phyloP scores from a whole-genome alignment of 2,888 invertebrate species.

The Kryphioiulus occultus region DNA sequence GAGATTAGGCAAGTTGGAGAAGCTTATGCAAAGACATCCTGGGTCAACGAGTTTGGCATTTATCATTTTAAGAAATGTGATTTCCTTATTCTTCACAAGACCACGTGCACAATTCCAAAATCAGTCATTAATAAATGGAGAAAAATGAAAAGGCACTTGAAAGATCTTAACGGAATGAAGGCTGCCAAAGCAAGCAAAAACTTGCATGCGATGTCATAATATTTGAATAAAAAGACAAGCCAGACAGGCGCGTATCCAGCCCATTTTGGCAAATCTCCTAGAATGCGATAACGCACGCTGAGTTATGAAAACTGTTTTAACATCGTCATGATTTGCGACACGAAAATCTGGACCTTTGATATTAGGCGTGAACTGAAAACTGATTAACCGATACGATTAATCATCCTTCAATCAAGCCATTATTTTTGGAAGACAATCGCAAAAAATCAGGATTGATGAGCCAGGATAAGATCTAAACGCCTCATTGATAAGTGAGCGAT shows the following conservation, averaged over 20 bases:
- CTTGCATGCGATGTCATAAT: neutral
- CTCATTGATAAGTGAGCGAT: neutral
- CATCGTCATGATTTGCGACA: neutral
- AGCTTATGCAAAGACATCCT: no score
- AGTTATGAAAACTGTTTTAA: neutral
- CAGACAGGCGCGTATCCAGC: neutral
- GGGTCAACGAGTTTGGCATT: neutral
- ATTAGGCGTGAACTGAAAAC: neutral
- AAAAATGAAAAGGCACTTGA: neutral
- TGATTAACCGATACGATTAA: neutral
- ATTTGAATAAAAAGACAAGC: neutral
- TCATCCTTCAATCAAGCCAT: neutral
- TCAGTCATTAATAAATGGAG: neutral
- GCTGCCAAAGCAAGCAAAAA: neutral
- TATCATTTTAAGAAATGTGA: neutral
- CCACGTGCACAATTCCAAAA: neutral
- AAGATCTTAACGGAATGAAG: neutral
- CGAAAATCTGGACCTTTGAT: neutral
- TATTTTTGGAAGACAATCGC: neutral
- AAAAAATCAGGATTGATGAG: neutral
- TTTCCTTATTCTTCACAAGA: neutral
- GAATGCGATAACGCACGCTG: neutral
- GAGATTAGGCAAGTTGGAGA: no score
- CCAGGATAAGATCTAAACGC: neutral
- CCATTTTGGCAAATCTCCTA: neutral